These are phyloP conservation scores for Sebastes oblongus DNA, from an alignment of 2,797 vertebrate species.

Conservation along the genomic window DNA sequence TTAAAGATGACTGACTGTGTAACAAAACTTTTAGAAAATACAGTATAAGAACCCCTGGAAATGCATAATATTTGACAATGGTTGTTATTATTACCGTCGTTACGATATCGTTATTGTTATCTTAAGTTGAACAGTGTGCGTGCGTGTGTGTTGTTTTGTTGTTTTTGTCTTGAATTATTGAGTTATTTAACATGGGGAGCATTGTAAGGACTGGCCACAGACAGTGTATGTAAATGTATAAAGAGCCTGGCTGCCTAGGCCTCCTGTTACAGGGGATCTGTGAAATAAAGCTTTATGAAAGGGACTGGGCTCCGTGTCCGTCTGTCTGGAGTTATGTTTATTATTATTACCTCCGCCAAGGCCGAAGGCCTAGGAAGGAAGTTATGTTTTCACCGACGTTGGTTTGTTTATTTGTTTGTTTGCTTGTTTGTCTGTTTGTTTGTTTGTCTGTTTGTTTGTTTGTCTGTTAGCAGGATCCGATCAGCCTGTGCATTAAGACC, in stretches of 20 bases:
- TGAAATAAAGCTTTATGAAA: conserved; percentile 87
- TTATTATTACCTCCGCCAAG: not conserved
- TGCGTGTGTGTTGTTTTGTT: conserved; percentile 36
- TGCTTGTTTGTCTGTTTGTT: too few relatives aligned
- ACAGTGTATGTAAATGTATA: conserved; percentile 93
- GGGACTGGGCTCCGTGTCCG: conserved; percentile 13
- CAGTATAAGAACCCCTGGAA: conserved; percentile 62
- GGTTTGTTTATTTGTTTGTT: too few relatives aligned
- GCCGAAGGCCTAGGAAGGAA: too few relatives aligned
- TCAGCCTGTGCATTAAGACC: too few relatives aligned
- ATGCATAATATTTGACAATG: conserved; percentile 75
- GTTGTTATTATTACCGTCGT: conserved; percentile 75
- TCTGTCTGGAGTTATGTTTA: not conserved
- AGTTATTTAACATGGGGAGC: conserved; percentile 90
- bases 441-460: too few relatives aligned
- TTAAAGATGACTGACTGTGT: conserved; percentile 88
- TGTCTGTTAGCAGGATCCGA: too few relatives aligned
- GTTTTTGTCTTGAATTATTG: conserved; percentile 84
- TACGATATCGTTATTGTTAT: conserved; percentile 75
- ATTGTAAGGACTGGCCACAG: conserved; percentile 78
- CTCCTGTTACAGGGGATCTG: conserved; percentile 74
- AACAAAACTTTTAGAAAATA: conserved; percentile 74
- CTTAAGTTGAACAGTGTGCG: conserved; percentile 75
- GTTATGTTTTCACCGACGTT: too few relatives aligned
- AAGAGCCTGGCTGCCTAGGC: conserved; percentile 82